Base-by-base conservation (phyloP, 2,797 vertebrate genomes). In the Enteromius trimaculatus region DNA sequence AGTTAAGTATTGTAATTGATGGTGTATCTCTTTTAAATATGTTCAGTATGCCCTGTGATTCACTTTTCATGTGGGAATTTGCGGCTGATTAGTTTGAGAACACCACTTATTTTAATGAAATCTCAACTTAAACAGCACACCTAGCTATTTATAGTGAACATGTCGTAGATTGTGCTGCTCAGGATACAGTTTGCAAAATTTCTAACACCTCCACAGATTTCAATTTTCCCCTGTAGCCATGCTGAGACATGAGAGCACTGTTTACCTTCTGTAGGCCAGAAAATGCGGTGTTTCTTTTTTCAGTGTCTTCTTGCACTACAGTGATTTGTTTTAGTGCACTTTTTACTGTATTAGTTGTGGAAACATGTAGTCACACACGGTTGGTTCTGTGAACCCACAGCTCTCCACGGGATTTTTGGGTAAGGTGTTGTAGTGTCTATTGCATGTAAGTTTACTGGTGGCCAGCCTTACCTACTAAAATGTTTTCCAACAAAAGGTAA, bases 351-450 rank as follows among this genome's bases (percentile, higher is more conserved):
- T 70, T 82, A 74, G 84, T 85, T 87, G 91, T 90, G 89, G 93
- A 92, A 92, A 92, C 89, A 90, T 90, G 88, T 85, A 83, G 89
- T 88, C 88, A 91, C 60, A 90, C 91, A 89, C 88, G 89, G 89
- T 77, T 86, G 72, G 85, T 80, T 88, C 89, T 84, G 86, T 89
- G 78, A 89, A 89, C 86, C 92, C 91, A 91, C 86, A 92, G 90
- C 91, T 92, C 89, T 81, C 31, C 29, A 87, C 84, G 60, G 37
- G 17, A 58, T 72, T 69, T 77, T 29, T n/a, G 9, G 23, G 31
- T 23, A 60, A 49, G 34, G 29, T 69, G 34, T 37, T 81, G 17
- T 90, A 93, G 90, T 90, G 90, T 92, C 91, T 88, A 82, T 31
- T 91, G 92, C 92, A 93, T 81, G 44, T 84, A 82, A 87, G 90